Conservation (phyloP, 1,140 invertebrate species). For the Agraylea sexmaculata region DNA sequence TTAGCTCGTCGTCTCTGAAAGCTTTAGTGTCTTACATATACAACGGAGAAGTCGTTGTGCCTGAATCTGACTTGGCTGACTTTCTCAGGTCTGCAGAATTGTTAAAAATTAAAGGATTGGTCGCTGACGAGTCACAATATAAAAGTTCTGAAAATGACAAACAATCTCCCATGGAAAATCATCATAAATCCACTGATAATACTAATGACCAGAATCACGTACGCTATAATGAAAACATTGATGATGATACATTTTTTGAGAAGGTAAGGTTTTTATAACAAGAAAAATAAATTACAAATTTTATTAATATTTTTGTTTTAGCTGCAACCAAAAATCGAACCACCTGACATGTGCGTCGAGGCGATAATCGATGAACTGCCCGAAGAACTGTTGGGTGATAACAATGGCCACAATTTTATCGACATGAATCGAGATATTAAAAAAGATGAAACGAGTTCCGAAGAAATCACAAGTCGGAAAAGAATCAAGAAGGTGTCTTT, state of each 20-base stretch:
- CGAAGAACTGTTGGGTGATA: neutral
- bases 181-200: slow-evolving; percentile 1
- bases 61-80: slow-evolving; percentile 48
- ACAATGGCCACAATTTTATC: neutral
- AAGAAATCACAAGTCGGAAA: slow-evolving; percentile 1
- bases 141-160: neutral
- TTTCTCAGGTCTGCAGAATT: slow-evolving; percentile 51
- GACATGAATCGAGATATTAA: neutral
- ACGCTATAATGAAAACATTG: slow-evolving; percentile 30
- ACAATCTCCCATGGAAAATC: neutral
- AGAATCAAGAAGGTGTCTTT: slow-evolving; percentile 18
- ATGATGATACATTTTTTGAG: slow-evolving; percentile 23
- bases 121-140: slow-evolving; percentile 20
- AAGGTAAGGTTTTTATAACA: slow-evolving; percentile 3
- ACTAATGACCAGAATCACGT: slow-evolving; percentile 28
- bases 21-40: slow-evolving; percentile 53
- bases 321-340: slow-evolving; percentile 21
- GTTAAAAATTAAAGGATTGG: slow-evolving; percentile 49
- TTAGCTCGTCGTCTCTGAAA: slow-evolving; percentile 46
- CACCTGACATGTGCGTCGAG: slow-evolving; percentile 7
- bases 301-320: slow-evolving; percentile 24
- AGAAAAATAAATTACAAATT: slow-evolving; percentile 10
- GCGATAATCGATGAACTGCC: slow-evolving; percentile 2
- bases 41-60: slow-evolving; percentile 55
- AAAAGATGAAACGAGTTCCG: neutral